These are phyloP conservation scores for Smittia aterrima DNA, from an alignment of 2,888 invertebrate genomes.

Conservation along the genomic window DNA sequence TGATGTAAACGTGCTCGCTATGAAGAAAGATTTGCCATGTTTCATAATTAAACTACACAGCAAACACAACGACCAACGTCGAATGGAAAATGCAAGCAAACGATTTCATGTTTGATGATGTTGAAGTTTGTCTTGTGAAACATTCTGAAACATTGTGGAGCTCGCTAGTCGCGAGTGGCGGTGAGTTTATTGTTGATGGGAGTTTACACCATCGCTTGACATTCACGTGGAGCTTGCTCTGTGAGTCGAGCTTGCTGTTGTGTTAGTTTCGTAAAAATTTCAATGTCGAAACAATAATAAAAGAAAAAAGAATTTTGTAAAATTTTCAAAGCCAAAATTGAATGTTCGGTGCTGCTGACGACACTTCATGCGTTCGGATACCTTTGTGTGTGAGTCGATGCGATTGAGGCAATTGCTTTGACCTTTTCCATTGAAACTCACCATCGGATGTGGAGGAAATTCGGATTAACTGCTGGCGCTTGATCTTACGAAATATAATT, in stretches of 20 bases:
- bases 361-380: not conserved
- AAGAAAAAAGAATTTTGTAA: constrained; percentile 7
- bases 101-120: constrained; percentile 4
- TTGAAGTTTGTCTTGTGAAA: not conserved
- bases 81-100: not conserved
- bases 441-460: constrained; percentile 1
- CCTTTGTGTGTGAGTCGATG: not conserved
- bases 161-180: no score
- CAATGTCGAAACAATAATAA: constrained; percentile 8
- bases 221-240: not conserved
- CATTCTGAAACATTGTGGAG: not conserved
- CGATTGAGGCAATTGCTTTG: not conserved
- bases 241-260: not conserved
- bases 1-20: constrained; percentile 4
- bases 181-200: no score
- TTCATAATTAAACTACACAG: not conserved
- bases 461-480: not conserved
- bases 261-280: constrained; percentile 7
- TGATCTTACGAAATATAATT: not conserved
- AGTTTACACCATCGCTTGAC: not conserved
- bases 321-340: constrained; percentile 3
- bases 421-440: constrained; percentile 2
- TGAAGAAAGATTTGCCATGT: constrained; percentile 3
- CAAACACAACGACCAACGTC: not conserved
- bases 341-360: not conserved